Evolutionary conservation across 35 echinoderm and acorn worm species (phyloP), one percentile per base, ranked within the genome.

Genomic region (Apostichopus japonicus): DNA sequence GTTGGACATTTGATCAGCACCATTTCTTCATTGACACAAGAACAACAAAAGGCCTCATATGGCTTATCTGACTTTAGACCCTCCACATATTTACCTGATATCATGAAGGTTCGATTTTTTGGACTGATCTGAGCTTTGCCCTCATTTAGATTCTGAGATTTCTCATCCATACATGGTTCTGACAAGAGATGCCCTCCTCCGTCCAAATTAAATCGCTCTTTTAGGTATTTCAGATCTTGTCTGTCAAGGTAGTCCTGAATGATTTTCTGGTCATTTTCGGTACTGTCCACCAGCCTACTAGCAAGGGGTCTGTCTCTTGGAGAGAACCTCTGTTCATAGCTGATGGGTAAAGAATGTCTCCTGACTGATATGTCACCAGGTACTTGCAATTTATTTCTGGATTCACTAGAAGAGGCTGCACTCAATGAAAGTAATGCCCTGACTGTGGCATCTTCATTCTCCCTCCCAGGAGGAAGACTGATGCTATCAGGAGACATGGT

Each of bases 371-470:
- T 94, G 51, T 81, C 86, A 54, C 70, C 59, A 15, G 72, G 65
- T 53, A 90, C 59, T 7, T 94, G 88, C 33, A 94, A 52, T 17
- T 55, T 81, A 27, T 65, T 61, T 62, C 80, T 92, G 11, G 72
- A 13, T 77, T 92, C 93, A 54, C 86, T 80, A 23, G 77, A 77
- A 10, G 83, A 79, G n/a, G 93, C 93, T 77, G 54, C 72, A 23
- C 96, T 92, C 16, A 97, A 63, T 33, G 90, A 92, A 16, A 97
- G 91, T 16, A 97, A 59, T 8, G 96, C 96, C 54, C 93, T 92
- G 57, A 97, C 94, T 10, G 96, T 97, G 9, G 91, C 75, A 87
- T 97, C 96, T 58, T 97, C 96, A 44, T 94, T 91, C 78, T 97
- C 96, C 53, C 96, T 58, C 53, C 96, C 96, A 65, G 96, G 96